Evolutionary conservation across 2,888 invertebrate species (phyloP).

Genomic region (Cantharis rufa): DNA sequence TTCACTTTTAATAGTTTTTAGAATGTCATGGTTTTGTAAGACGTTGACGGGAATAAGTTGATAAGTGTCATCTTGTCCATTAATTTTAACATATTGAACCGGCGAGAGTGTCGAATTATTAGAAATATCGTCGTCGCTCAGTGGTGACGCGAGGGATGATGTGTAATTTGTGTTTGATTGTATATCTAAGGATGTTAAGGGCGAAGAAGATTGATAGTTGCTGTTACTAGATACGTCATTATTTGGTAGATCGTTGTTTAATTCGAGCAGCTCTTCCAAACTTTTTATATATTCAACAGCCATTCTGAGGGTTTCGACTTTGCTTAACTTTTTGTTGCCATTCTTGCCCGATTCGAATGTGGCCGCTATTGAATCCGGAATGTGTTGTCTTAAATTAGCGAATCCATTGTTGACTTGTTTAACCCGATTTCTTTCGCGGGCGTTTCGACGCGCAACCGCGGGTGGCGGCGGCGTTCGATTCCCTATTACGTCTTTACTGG

Average conservation of each 20-base stretch:
- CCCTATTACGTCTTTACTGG: slow-evolving; percentile 40
- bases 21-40: slow-evolving; percentile 67
- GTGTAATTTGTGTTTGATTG: slow-evolving; percentile 38
- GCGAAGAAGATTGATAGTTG: slow-evolving; percentile 39
- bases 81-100: slow-evolving; percentile 64
- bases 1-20: slow-evolving; percentile 47
- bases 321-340: slow-evolving; percentile 77
- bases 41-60: slow-evolving; percentile 64
- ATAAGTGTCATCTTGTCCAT: slow-evolving; percentile 63
- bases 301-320: slow-evolving; percentile 87
- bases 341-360: slow-evolving; percentile 69
- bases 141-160: slow-evolving; percentile 53
- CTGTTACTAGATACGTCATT: slow-evolving; percentile 20
- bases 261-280: slow-evolving; percentile 74
- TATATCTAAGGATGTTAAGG: slow-evolving; percentile 57
- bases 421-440: slow-evolving; percentile 89
- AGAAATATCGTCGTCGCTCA: slow-evolving; percentile 57
- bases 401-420: slow-evolving; percentile 92
- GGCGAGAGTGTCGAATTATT: slow-evolving; percentile 58
- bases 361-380: slow-evolving; percentile 80
- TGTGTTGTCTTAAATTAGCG: slow-evolving; percentile 83
- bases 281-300: slow-evolving; percentile 89
- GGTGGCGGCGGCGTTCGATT: slow-evolving; percentile 67
- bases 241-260: slow-evolving; percentile 57
- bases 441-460: slow-evolving; percentile 63